Evolutionary conservation across 2,797 vertebrate species (phyloP).

Genomic region (Tadarida brasiliensis): DNA sequence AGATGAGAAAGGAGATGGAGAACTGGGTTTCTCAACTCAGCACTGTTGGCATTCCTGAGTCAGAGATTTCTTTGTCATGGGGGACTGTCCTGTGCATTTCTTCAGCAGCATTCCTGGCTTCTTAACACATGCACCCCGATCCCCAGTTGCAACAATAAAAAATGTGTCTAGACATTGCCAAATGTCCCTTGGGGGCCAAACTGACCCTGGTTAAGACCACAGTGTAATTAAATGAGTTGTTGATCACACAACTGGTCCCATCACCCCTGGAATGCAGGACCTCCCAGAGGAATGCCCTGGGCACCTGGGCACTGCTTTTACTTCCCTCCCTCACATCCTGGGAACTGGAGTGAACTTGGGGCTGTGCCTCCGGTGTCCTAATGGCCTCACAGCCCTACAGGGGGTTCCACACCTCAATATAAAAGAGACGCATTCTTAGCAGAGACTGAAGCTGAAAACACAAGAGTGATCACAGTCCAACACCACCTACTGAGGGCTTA

Average conservation of each 20-base stretch:
- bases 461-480: not conserved
- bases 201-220: not conserved
- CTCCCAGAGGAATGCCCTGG: too few relatives aligned
- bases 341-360: not conserved
- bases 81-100: not conserved
- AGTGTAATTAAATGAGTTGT: not conserved
- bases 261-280: not conserved
- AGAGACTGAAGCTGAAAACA: not conserved
- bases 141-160: not conserved
- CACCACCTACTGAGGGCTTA: not conserved
- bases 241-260: not conserved
- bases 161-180: not conserved
- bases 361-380: not conserved
- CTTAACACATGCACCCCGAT: not conserved
- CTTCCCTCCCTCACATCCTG: not conserved
- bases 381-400: not conserved
- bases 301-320: accelerated
- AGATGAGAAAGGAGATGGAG: not conserved
- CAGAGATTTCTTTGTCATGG: not conserved
- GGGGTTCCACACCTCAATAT: not conserved
- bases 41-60: not conserved
- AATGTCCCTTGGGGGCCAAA: not conserved
- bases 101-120: not conserved
- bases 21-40: not conserved
- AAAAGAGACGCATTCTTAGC: not conserved